A percentile compares a stretch with the other conserved stretches of the same genome.
These are phyloP conservation scores for Homarus gammarus DNA, from an alignment of 2,888 invertebrate species.

Conservation along the genomic window DNA sequence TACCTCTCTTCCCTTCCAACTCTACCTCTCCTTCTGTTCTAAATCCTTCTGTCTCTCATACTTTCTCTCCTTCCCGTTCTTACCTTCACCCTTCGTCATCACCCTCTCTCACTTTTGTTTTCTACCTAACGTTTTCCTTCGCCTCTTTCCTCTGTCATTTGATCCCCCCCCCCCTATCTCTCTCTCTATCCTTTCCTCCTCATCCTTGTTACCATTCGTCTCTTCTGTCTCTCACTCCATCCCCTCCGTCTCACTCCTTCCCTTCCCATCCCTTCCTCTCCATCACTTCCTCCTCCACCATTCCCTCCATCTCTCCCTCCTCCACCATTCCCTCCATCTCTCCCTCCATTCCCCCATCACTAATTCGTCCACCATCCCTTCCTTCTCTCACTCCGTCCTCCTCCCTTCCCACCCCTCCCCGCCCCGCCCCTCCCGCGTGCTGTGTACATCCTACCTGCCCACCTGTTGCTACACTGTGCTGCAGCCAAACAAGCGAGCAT, in stretches of 20 bases:
- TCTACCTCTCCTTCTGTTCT: too few species aligned
- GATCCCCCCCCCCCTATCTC: too few species aligned
- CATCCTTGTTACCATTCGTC: not conserved
- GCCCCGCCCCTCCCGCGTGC: not conserved
- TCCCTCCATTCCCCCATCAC: not conserved
- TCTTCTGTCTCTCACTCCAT: not conserved
- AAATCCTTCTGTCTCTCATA: not conserved
- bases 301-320: too few species aligned
- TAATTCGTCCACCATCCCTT: not conserved
- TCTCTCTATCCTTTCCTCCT: too few species aligned
- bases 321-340: not conserved
- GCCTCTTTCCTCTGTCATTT: not conserved
- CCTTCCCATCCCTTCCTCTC: not conserved
- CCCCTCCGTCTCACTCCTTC: too few species aligned
- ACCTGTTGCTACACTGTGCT: not conserved
- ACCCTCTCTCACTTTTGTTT: not conserved
- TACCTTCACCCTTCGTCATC: not conserved
- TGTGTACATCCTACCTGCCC: not conserved
- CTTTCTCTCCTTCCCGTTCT: constrained; percentile 6
- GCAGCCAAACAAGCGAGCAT: too few species aligned
- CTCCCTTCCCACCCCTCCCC: not conserved
- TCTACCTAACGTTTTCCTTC: not conserved
- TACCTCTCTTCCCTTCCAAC: too few species aligned
- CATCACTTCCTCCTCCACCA: not conserved
- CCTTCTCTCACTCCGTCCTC: not conserved